Percentiles rank a stretch among this genome's conserved stretches.
Conservation (phyloP, 2,888 invertebrate genomes). For the Carabus problematicus region DNA sequence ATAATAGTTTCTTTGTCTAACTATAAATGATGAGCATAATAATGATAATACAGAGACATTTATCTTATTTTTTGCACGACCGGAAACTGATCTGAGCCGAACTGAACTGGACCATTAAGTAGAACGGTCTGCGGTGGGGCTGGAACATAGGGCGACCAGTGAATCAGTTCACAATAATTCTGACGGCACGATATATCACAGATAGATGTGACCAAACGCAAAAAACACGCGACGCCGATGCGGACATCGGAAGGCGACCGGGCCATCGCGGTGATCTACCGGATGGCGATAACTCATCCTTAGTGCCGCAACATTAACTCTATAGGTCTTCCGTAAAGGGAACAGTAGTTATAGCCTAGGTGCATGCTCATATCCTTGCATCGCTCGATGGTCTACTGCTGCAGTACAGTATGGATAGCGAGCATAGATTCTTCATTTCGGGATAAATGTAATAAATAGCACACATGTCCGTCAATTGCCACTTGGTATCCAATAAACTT, state of each 20-base stretch:
- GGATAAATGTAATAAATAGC: no score
- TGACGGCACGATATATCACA: slow-evolving; percentile 32
- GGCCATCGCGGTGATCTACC: slow-evolving; percentile 19
- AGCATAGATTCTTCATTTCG: no score
- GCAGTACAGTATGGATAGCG: no score
- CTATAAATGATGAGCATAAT: background rate
- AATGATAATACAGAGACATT: background rate
- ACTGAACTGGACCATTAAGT: slow-evolving; percentile 15
- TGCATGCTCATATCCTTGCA: no score
- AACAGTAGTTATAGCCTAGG: background rate
- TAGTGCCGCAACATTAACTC: slow-evolving; percentile 34
- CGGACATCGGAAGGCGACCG: slow-evolving; percentile 22
- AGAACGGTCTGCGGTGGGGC: slow-evolving; percentile 20
- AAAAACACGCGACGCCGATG: slow-evolving; percentile 25
- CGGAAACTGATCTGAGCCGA: slow-evolving; percentile 18
- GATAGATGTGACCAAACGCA: slow-evolving; percentile 1
- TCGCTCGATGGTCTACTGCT: no score
- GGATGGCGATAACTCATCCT: slow-evolving; percentile 28
- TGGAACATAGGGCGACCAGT: slow-evolving; percentile 5
- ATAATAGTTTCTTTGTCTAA: slow-evolving; percentile 13
- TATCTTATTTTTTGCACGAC: slow-evolving; percentile 11
- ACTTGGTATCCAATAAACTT: no score
- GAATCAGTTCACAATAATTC: slow-evolving; percentile 34
- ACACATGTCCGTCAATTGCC: no score
- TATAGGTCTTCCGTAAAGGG: background rate